A percentile compares a stretch with the other conserved stretches of the same genome.
Conservation (phyloP, 2,113 vertebrate genomes). For the Ophiodon elongatus region DNA sequence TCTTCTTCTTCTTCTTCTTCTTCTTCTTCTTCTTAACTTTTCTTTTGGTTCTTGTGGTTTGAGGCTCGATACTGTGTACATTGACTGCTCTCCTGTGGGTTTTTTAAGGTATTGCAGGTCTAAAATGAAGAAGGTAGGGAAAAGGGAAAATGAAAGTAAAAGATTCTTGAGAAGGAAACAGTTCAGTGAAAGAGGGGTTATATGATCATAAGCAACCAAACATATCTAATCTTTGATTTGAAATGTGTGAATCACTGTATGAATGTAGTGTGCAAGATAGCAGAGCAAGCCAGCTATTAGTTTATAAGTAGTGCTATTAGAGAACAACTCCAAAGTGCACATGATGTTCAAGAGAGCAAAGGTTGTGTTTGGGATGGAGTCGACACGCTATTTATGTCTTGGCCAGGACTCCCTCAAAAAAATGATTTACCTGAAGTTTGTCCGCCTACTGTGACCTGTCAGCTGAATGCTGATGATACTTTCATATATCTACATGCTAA, state of each 20-base stretch:
- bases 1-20: no score
- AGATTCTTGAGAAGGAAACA: neutral
- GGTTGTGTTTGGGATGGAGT: no score
- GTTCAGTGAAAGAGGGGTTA: neutral
- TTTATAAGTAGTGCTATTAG: neutral
- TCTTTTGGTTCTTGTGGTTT: neutral
- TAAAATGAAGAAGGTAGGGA: neutral
- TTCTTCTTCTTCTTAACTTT: no score
- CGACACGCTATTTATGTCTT: no score
- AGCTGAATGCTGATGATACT: neutral
- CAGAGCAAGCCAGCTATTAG: neutral
- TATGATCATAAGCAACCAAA: neutral
- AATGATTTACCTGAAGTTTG: neutral
- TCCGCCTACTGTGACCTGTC: neutral
- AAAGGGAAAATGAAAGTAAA: neutral
- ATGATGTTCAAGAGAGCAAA: no score
- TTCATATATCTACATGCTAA: neutral
- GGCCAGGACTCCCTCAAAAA: no score
- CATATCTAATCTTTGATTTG: neutral
- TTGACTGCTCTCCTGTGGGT: slow-evolving; percentile 63
- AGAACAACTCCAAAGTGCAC: no score
- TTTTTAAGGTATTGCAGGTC: slow-evolving; percentile 32
- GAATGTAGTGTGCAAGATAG: neutral
- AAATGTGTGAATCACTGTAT: neutral
- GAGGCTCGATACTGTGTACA: neutral